Evolutionary conservation across 2,113 vertebrate species (phyloP).

Genomic region (Ciconia stormi): DNA sequence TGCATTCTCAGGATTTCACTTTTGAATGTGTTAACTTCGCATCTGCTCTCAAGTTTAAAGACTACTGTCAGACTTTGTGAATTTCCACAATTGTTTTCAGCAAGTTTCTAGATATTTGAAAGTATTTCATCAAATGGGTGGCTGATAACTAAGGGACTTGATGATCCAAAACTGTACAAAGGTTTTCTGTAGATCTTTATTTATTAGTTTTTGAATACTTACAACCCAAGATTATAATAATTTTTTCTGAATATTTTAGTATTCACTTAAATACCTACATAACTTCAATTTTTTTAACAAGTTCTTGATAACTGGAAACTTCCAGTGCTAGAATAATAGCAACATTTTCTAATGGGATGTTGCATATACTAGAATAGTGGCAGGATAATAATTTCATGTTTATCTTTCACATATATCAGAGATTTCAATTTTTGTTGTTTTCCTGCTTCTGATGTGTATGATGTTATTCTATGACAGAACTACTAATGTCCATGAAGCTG

Average conservation of each 20-base stretch:
- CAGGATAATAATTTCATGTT: not conserved
- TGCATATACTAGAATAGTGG: not conserved
- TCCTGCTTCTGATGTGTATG: not conserved
- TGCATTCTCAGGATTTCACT: not conserved
- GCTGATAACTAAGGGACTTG: not conserved
- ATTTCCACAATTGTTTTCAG: not conserved
- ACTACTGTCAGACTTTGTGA: not conserved
- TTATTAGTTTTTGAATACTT: not conserved
- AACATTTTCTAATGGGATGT: not conserved
- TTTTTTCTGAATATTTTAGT: not conserved
- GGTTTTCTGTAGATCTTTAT: not conserved
- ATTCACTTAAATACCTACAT: not conserved
- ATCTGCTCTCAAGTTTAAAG: not conserved
- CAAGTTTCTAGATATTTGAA: not conserved
- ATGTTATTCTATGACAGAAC: not conserved
- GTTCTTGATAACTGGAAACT: not conserved
- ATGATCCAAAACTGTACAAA: not conserved
- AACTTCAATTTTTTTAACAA: not conserved
- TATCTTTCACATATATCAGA: not conserved
- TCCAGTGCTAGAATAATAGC: not conserved
- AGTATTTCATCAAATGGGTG: not conserved
- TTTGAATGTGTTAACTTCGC: not conserved
- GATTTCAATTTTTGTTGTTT: not conserved
- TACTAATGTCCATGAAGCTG: not conserved
- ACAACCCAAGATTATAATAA: not conserved